Evolutionary conservation across 2,888 invertebrate genomes (phyloP).

Genomic region (Drosophila rellima): DNA sequence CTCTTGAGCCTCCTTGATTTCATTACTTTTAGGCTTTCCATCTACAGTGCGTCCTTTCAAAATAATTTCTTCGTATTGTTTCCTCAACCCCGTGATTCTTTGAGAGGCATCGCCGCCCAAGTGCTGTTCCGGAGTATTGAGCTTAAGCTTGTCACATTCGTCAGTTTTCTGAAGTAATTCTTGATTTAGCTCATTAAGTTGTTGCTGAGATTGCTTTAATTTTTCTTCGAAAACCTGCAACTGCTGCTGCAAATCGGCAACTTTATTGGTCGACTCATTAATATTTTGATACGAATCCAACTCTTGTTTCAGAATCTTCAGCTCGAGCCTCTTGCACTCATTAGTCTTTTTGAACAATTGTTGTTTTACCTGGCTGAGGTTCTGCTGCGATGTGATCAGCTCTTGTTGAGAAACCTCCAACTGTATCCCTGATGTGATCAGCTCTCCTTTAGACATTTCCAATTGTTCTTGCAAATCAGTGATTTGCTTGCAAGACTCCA

Average conservation of each 20-base stretch:
- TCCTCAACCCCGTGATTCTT: neutral
- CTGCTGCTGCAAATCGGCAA: neutral
- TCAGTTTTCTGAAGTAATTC: neutral
- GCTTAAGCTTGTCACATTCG: no score
- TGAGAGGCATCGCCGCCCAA: neutral
- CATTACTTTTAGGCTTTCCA: no score
- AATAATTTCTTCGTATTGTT: no score
- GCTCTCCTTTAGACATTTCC: neutral
- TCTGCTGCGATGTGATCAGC: neutral
- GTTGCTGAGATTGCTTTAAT: neutral
- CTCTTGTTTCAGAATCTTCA: neutral
- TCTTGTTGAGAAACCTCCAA: neutral
- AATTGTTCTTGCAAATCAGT: neutral
- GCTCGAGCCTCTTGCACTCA: neutral
- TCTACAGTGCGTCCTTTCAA: no score
- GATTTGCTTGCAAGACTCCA: neutral
- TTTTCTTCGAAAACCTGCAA: neutral
- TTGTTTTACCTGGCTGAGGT: neutral
- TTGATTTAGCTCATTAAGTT: neutral
- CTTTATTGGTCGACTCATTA: neutral
- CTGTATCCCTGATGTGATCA: neutral
- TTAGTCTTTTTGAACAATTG: neutral
- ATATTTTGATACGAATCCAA: neutral
- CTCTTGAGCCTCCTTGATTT: no score
- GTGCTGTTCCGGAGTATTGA: neutral